A percentile compares a stretch with the other conserved stretches of the same genome.
Conservation (phyloP, 1,140 invertebrate genomes). For the Probaryconus sp. region DNA sequence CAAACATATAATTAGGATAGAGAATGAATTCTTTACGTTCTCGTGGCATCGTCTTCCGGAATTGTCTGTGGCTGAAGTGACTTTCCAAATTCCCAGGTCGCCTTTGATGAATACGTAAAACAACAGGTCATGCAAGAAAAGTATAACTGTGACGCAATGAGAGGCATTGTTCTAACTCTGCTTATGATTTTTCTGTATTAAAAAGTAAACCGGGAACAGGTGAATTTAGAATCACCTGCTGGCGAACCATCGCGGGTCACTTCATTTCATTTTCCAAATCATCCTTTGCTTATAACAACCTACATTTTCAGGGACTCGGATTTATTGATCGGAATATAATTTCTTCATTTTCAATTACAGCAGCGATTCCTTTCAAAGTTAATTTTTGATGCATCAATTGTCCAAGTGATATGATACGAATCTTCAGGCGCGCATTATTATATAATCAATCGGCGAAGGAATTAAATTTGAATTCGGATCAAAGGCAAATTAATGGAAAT, state of each 20-base stretch:
- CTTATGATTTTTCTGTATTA: slow-evolving; percentile 29
- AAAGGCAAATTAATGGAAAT: too few relatives aligned
- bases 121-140: slow-evolving; percentile 14
- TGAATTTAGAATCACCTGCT: slow-evolving; percentile 48
- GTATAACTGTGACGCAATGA: slow-evolving; percentile 50
- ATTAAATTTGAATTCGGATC: too few relatives aligned
- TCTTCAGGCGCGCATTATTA: too few relatives aligned
- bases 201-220: slow-evolving; percentile 44
- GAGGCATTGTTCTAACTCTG: slow-evolving; percentile 44
- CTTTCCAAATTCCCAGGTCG: background rate
- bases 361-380: too few relatives aligned
- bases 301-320: slow-evolving; percentile 35
- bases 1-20: slow-evolving; percentile 13
- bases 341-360: slow-evolving; percentile 43
- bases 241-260: slow-evolving; percentile 33
- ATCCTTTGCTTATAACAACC: slow-evolving; percentile 53
- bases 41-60: too few relatives aligned
- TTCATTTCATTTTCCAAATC: slow-evolving; percentile 29
- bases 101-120: slow-evolving; percentile 12
- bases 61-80: background rate
- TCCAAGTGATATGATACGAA: too few relatives aligned
- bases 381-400: too few relatives aligned
- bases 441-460: too few relatives aligned
- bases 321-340: slow-evolving; percentile 38
- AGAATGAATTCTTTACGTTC: too few relatives aligned